A percentile compares a stretch with the other conserved stretches of the same genome.
Evolutionary conservation across 2,888 invertebrate species (phyloP).

Genomic region (Cecidostiba fungosa): DNA sequence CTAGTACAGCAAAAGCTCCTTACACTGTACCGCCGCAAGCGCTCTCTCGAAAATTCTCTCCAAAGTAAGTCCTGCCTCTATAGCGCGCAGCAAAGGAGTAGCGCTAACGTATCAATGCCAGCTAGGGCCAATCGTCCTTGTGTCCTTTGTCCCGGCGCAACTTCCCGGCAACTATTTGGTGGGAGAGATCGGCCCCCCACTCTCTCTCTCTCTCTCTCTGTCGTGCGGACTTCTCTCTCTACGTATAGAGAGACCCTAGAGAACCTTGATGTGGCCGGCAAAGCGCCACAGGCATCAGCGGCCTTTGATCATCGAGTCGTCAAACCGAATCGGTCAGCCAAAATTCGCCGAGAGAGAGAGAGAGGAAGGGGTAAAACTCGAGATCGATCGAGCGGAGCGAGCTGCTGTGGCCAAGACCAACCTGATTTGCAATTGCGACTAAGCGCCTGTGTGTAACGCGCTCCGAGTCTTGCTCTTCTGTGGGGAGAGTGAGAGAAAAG

Average conservation of each 20-base stretch:
- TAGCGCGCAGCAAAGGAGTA: not conserved
- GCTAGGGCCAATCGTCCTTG: constrained; percentile 30
- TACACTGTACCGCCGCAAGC: not conserved
- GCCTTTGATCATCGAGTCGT: constrained; percentile 58
- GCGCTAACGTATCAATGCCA: constrained; percentile 13
- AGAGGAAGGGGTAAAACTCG: not conserved
- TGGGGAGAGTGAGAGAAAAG: too few relatives aligned
- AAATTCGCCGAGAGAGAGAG: constrained; percentile 40
- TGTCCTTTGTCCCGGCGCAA: constrained; percentile 42
- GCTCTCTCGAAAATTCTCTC: constrained; percentile 26
- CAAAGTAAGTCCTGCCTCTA: not conserved
- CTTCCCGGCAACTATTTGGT: constrained; percentile 39
- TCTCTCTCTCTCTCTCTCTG: too few relatives aligned
- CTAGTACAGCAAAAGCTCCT: not conserved
- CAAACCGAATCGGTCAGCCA: constrained; percentile 56
- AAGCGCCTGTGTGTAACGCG: not conserved
- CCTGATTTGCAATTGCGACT: constrained; percentile 33
- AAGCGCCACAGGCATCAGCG: constrained; percentile 28
- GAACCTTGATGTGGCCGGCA: constrained; percentile 59
- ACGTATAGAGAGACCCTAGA: not conserved
- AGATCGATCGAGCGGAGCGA: constrained; percentile 23
- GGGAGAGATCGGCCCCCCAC: not conserved
- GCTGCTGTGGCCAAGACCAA: constrained; percentile 21
- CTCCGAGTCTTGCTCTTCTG: not conserved
- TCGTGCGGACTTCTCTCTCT: not conserved